Conservation (phyloP, 2,888 invertebrate genomes). For the Drosophila testacea region DNA sequence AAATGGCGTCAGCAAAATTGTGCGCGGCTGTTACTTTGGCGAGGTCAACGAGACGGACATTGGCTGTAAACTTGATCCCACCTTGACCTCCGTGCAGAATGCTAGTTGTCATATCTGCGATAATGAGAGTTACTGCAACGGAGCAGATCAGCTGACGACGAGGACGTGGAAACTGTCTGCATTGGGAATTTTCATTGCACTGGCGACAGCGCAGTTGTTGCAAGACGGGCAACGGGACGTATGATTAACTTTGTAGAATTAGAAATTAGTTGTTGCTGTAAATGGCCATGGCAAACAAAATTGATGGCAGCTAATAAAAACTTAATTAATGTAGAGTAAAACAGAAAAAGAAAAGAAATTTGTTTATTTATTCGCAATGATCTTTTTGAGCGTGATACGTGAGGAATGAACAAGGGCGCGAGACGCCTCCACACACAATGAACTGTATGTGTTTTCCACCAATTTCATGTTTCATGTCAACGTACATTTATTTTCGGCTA, state of each 20-base stretch:
- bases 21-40: slow-evolving; percentile 81
- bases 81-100: slow-evolving; percentile 63
- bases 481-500: slow-evolving; percentile 60
- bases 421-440: slow-evolving; percentile 41
- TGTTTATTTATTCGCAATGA: slow-evolving; percentile 70
- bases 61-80: slow-evolving; percentile 78
- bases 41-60: slow-evolving; percentile 76
- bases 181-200: slow-evolving; percentile 28
- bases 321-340: slow-evolving; percentile 63
- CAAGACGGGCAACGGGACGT: slow-evolving; percentile 34
- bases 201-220: slow-evolving; percentile 17
- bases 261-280: slow-evolving; percentile 31
- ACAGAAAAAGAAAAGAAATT: slow-evolving; percentile 30
- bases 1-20: slow-evolving; percentile 67
- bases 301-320: slow-evolving; percentile 65
- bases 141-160: slow-evolving; percentile 29
- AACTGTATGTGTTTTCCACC: slow-evolving; percentile 13
- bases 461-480: slow-evolving; percentile 58
- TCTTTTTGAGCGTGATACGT: slow-evolving; percentile 39
- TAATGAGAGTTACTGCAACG: slow-evolving; percentile 77
- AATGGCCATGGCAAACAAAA: slow-evolving; percentile 51
- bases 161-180: slow-evolving; percentile 36
- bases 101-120: slow-evolving; percentile 77
- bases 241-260: slow-evolving; percentile 45
- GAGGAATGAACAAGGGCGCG: slow-evolving; percentile 43